A percentile compares a stretch with the other conserved stretches of the same genome.
phyloP scores from a whole-genome alignment of 2,888 invertebrate genomes.

The Leptura quadrifasciata region DNA sequence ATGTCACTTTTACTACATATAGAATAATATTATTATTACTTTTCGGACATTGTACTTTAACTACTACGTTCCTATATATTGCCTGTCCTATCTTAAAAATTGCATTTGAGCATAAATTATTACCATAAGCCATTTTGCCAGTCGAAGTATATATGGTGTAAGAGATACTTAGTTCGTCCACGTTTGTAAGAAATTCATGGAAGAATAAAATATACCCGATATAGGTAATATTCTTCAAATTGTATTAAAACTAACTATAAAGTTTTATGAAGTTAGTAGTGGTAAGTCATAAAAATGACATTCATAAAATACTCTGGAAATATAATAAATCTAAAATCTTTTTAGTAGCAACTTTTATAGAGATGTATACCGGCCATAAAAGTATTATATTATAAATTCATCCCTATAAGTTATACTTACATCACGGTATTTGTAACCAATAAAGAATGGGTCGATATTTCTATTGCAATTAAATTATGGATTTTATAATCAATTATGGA shows the following conservation, averaged over 20 bases:
- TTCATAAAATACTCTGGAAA: conserved; percentile 26
- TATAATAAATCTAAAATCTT: conserved; percentile 38
- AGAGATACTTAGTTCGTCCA: neutral
- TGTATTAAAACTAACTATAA: conserved; percentile 24
- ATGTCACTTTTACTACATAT: too few relatives aligned
- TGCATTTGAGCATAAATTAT: too few relatives aligned
- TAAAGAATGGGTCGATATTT: too few relatives aligned
- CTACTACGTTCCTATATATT: too few relatives aligned
- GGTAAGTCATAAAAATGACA: conserved; percentile 30
- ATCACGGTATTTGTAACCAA: conserved; percentile 1
- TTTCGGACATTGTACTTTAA: too few relatives aligned
- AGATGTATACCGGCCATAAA: conserved; percentile 36
- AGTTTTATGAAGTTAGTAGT: conserved; percentile 25
- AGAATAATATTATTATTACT: too few relatives aligned
- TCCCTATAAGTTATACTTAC: conserved; percentile 11
- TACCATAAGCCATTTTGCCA: too few relatives aligned
- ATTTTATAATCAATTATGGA: too few relatives aligned
- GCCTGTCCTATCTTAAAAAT: too few relatives aligned
- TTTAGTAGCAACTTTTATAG: conserved; percentile 38
- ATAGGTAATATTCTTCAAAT: conserved; percentile 5
- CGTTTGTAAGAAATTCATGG: neutral
- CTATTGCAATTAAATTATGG: too few relatives aligned
- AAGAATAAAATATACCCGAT: conserved; percentile 2
- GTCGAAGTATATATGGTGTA: too few relatives aligned
- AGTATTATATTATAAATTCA: conserved; percentile 27